Evolutionary conservation across 2,888 invertebrate genomes (phyloP).

Genomic region (Yponomeuta cagnagella): DNA sequence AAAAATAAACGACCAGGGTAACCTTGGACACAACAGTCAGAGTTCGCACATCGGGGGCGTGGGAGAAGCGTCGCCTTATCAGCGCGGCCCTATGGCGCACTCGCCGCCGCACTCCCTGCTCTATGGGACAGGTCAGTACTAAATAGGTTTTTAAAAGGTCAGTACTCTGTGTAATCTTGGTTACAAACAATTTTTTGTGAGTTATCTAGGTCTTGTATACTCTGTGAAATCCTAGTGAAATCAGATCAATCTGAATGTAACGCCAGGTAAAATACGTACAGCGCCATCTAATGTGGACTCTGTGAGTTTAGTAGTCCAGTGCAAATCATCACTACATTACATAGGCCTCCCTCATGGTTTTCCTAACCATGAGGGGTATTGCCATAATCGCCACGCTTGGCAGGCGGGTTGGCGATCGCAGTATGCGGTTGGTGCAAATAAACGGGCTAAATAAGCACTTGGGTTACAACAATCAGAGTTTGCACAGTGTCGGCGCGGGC

Average conservation of each 20-base stretch:
- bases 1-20: constrained; percentile 37
- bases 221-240: too few relatives aligned
- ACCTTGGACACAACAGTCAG: constrained; percentile 43
- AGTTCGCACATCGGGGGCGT: constrained; percentile 39
- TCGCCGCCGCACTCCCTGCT: constrained; percentile 70
- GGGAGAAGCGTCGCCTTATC: constrained; percentile 60
- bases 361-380: too few relatives aligned
- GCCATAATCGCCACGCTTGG: too few relatives aligned
- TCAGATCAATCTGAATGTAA: neutral
- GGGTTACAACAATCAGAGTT: constrained; percentile 43
- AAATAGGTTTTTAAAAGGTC: constrained; percentile 32
- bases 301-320: too few relatives aligned
- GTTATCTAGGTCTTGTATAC: too few relatives aligned
- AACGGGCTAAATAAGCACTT: too few relatives aligned
- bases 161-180: constrained; percentile 1
- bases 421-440: too few relatives aligned
- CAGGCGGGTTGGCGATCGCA: too few relatives aligned
- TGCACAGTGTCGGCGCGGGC: constrained; percentile 41
- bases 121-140: constrained; percentile 58
- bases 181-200: too few relatives aligned
- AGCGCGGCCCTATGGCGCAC: constrained; percentile 55
- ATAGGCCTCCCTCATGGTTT: too few relatives aligned
- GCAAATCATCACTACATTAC: constrained; percentile 29
- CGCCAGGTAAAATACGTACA: neutral
- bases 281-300: too few relatives aligned